Conservation (phyloP, 2,888 invertebrate genomes). For the Imbricaverruca yamaguchii region DNA sequence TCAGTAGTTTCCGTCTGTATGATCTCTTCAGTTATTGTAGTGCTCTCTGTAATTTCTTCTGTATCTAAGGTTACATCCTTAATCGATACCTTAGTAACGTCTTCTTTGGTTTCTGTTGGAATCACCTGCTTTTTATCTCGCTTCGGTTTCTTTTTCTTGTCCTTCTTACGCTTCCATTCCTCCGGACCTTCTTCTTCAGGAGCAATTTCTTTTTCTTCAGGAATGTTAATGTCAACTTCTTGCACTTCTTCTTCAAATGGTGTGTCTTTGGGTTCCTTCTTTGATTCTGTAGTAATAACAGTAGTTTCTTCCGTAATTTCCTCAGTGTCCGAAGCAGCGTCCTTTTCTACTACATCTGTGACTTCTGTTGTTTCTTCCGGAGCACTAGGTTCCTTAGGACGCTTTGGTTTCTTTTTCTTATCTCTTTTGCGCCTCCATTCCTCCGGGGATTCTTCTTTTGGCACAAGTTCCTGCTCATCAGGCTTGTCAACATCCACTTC, state of each 20-base stretch:
- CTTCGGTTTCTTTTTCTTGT: neutral
- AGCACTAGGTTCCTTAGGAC: neutral
- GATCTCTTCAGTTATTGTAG: neutral
- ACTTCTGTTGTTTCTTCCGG: neutral
- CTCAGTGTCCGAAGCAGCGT: neutral
- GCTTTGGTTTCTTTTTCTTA: neutral
- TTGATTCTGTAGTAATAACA: neutral
- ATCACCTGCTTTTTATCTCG: neutral
- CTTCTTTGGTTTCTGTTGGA: neutral
- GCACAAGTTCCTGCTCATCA: slow-evolving; percentile 32
- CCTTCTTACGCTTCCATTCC: neutral
- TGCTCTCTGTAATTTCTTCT: neutral
- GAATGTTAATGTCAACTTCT: neutral
- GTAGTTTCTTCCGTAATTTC: neutral
- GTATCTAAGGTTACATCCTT: neutral
- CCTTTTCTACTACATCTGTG: no score
- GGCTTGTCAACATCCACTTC: slow-evolving; percentile 33
- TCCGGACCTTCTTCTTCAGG: neutral
- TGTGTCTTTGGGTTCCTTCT: neutral
- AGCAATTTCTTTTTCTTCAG: neutral
- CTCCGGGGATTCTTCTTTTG: neutral
- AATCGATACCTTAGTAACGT: neutral
- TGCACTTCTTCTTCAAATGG: neutral
- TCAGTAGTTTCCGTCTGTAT: neutral
- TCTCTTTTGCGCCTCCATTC: neutral